Evolutionary conservation across 2,113 vertebrate genomes (phyloP).

Genomic region (Siniperca knerii): DNA sequence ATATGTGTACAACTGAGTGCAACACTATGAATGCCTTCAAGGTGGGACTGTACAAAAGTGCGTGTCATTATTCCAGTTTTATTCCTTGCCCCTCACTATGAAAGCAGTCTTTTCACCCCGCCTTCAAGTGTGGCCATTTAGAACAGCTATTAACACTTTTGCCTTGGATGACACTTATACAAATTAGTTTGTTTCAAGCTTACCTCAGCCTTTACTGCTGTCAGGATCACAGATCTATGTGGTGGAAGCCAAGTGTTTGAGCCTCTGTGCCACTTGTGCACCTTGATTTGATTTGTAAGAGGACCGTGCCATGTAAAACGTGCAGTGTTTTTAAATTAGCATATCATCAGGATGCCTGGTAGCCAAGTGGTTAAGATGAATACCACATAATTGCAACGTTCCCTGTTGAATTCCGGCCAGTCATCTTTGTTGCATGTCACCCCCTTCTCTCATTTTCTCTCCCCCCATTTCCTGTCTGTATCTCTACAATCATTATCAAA

Average conservation of each 20-base stretch:
- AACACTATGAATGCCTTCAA: neutral
- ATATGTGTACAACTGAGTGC: neutral
- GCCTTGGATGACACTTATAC: neutral
- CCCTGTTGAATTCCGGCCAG: neutral
- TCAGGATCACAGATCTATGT: neutral
- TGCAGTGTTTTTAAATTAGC: neutral
- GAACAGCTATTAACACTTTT: no score
- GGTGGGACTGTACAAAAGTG: no score
- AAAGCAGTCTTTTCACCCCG: neutral
- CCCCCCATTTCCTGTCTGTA: neutral
- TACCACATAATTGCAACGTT: neutral
- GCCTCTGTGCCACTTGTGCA: neutral
- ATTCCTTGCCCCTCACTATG: neutral
- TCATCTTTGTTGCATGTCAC: neutral
- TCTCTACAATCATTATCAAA: conserved; percentile 8
- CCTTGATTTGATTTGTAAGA: neutral
- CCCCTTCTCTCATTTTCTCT: neutral
- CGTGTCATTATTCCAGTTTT: neutral
- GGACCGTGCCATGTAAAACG: neutral
- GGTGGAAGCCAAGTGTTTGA: neutral
- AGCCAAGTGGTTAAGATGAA: neutral
- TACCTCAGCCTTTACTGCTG: neutral
- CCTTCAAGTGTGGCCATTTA: neutral
- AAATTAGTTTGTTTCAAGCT: neutral
- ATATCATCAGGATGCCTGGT: neutral